Evolutionary conservation across 92 coral and sea anemone genomes (phyloP).

Genomic region (Epizoanthus stellaris): DNA sequence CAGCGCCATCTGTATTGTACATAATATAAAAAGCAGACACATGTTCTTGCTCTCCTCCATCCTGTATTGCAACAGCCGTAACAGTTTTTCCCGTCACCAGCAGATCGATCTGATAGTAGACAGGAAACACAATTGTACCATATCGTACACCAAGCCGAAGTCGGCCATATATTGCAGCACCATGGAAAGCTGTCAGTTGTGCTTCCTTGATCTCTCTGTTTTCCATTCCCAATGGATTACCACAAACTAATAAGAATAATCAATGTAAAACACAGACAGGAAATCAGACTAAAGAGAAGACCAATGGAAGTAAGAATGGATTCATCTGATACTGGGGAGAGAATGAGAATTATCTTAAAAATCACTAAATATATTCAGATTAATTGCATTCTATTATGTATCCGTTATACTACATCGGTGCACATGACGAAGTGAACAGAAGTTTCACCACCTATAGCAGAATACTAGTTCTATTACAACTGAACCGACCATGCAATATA

Average conservation of each 20-base stretch:
- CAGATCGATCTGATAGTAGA: conserved; percentile 28
- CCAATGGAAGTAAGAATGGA: no score
- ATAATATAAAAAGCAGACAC: conserved; percentile 14
- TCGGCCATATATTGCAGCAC: neutral
- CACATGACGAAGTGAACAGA: no score
- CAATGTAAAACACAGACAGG: neutral
- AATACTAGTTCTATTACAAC: no score
- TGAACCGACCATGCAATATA: no score
- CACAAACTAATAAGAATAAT: conserved; percentile 19
- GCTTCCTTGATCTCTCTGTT: neutral
- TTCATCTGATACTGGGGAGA: no score
- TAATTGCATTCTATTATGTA: no score
- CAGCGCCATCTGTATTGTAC: conserved; percentile 28
- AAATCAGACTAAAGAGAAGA: neutral
- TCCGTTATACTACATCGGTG: no score
- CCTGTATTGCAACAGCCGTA: conserved; percentile 37
- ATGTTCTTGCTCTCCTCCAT: neutral
- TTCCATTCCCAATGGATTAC: conserved; percentile 31
- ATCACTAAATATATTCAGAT: no score
- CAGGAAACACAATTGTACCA: neutral
- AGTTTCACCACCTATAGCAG: no score
- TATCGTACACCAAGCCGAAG: neutral
- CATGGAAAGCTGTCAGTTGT: neutral
- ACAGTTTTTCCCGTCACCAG: conserved; percentile 3
- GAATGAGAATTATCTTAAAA: no score